Percentiles rank a stretch among this genome's conserved stretches.
Evolutionary conservation across 2,797 vertebrate species (phyloP).

Genomic region (Poeciliopsis gracilis): DNA sequence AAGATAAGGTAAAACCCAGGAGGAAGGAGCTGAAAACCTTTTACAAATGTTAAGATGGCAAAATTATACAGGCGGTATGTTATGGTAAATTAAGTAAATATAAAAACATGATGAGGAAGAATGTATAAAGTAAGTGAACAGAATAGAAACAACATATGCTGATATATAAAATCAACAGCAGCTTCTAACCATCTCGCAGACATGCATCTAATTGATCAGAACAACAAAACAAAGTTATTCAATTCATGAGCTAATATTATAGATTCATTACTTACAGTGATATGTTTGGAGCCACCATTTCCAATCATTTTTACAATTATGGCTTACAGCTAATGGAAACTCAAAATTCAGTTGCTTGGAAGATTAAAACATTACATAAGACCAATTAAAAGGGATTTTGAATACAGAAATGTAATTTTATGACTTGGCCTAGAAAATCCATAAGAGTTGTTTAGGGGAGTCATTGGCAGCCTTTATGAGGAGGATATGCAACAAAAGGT

Average conservation of each 20-base stretch:
- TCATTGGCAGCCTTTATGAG: neutral
- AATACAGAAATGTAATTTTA: neutral
- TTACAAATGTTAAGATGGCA: conserved; percentile 8
- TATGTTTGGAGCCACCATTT: neutral
- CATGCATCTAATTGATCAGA: neutral
- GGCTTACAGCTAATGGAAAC: neutral
- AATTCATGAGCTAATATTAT: neutral
- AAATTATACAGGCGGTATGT: conserved; percentile 5
- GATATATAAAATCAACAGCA: neutral
- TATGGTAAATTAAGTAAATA: conserved; percentile 2
- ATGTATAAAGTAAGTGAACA: neutral
- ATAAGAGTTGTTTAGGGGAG: neutral
- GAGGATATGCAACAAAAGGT: neutral
- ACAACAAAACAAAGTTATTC: neutral
- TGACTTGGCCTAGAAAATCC: neutral
- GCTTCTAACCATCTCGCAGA: neutral
- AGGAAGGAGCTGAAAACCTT: conserved; percentile 52
- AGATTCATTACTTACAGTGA: neutral
- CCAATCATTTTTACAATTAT: neutral
- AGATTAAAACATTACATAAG: neutral
- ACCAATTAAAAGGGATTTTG: neutral
- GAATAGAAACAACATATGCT: neutral
- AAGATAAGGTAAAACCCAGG: conserved; percentile 49
- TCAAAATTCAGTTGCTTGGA: neutral
- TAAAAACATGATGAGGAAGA: neutral